Base-by-base conservation (phyloP, 2,113 vertebrate genomes). In the Phalacrocorax aristotelis region DNA sequence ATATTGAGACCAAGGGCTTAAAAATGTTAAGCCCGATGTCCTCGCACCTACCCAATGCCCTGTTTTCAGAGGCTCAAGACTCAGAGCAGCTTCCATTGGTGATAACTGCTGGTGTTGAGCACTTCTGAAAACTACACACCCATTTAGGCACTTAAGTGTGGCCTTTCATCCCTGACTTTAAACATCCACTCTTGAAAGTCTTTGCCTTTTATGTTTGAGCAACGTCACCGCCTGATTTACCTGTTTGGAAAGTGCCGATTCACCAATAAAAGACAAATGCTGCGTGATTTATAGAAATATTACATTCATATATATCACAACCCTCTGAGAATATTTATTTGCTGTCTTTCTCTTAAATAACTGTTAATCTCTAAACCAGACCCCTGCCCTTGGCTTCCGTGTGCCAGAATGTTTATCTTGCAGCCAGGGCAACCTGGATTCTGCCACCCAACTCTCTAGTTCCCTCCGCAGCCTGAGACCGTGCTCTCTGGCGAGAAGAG, bases 81-180 rank as follows among this genome's bases (percentile, higher is more conserved):
- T 87, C 54, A 65, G 70, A 74, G 84, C 40, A 93, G 30, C 70
- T 88, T 87, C 68, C 71, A 42, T 8, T 66, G 75, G 77, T 42
- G 66, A 8, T 79, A 81, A 77, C 55, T 87, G 48, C 38, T 78
- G 51, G 30, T 58, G 54, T 48, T 78, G 68, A 89, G 72, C 72
- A 52, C 38, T 87, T 84, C 57, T 81, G 77, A 92, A 90, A 87
- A 82, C 68, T 34, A 69, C 76, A 74, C 88, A 15, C 86, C 52
- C 40, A 61, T 54, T 81, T 72, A 87, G 81, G 49, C 66, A 87
- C 87, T 87, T 84, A 91, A 89, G 74, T 74, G 75, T 85, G 57
- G 80, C 80, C 70, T 89, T 94, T 95, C n/a, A 85, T 92, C 81
- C 74, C 36, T 72, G 51, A 29, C 69, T 91, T 92, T 79, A 84